phyloP scores from a whole-genome alignment of 2,888 invertebrate species.

The Trissonchulus sp. region DNA sequence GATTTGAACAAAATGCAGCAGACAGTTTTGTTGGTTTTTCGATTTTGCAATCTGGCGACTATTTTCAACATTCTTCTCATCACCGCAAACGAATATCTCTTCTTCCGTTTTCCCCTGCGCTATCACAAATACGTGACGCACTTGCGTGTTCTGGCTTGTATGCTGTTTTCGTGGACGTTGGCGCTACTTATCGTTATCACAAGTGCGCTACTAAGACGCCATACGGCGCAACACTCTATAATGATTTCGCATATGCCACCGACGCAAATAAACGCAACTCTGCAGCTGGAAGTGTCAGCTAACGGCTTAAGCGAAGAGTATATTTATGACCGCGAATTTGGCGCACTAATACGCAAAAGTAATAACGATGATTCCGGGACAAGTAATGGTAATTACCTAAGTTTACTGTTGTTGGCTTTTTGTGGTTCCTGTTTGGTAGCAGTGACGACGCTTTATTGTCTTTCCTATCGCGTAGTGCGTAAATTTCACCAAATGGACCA shows the following conservation, averaged over 20 bases:
- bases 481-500: neutral
- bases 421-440: neutral
- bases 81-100: constrained; percentile 6
- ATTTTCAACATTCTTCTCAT: neutral
- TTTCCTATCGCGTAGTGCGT: neutral
- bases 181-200: neutral
- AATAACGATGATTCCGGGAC: neutral
- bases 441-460: neutral
- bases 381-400: neutral
- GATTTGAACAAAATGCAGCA: neutral
- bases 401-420: neutral
- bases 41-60: constrained; percentile 16
- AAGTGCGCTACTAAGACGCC: neutral
- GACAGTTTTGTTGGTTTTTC: neutral
- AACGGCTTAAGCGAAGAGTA: neutral
- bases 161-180: neutral
- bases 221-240: neutral
- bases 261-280: neutral
- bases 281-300: neutral
- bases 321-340: neutral
- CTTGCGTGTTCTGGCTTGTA: neutral
- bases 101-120: neutral
- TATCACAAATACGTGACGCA: neutral
- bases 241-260: neutral
- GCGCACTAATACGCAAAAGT: neutral